Percentiles rank a stretch among this genome's conserved stretches.
Conservation (phyloP, 1,140 invertebrate genomes). For the Elymnias hypermnestra region DNA sequence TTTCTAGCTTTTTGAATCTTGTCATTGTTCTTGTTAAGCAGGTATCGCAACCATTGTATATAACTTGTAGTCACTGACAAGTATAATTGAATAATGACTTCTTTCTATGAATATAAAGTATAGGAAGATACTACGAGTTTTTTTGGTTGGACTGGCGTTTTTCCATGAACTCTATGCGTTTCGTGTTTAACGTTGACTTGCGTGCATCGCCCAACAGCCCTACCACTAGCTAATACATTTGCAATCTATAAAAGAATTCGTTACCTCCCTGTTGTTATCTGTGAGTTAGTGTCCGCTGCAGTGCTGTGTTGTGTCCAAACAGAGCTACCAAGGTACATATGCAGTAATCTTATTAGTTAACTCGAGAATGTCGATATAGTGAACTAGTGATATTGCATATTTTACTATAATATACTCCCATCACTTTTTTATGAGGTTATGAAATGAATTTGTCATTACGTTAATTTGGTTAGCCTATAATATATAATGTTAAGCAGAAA, state of each 20-base stretch:
- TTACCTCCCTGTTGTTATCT: conserved; percentile 47
- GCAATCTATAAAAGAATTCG: conserved; percentile 68
- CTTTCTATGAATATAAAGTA: too few species aligned
- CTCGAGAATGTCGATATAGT: conserved; percentile 8
- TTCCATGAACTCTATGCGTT: conserved; percentile 51
- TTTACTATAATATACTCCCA: too few species aligned
- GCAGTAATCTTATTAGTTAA: conserved; percentile 14
- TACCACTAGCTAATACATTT: conserved; percentile 39
- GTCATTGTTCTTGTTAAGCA: too few species aligned
- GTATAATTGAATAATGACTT: too few species aligned
- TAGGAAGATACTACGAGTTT: too few species aligned
- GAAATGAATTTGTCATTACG: too few species aligned
- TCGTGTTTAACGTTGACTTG: conserved; percentile 18
- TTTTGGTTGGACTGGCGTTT: conserved; percentile 11
- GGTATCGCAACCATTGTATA: too few species aligned
- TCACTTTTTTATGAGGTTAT: too few species aligned
- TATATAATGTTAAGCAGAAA: too few species aligned
- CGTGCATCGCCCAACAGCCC: conserved; percentile 38
- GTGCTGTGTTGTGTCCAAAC: conserved; percentile 64
- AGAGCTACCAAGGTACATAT: conserved; percentile 48
- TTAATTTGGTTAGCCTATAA: too few species aligned
- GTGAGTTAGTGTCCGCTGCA: conserved; percentile 58
- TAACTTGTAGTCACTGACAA: too few species aligned
- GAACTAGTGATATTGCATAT: conserved; percentile 11
- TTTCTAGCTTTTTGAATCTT: too few species aligned